Base-by-base conservation (phyloP, 2,888 invertebrate genomes). In the Drosophila putrida region DNA sequence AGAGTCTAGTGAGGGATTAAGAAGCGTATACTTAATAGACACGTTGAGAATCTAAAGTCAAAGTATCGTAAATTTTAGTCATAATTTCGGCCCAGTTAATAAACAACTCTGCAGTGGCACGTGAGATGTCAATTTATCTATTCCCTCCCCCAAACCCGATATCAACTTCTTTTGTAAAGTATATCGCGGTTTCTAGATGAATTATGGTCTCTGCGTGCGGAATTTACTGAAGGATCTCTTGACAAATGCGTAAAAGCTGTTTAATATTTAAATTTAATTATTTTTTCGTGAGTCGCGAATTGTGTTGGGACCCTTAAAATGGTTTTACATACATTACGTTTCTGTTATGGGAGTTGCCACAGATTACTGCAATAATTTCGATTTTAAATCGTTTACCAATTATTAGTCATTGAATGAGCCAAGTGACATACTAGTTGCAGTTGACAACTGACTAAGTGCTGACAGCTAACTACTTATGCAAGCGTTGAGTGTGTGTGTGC, bases 201-300 rank as follows among this genome's bases (percentile, higher is more conserved):
- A 65, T 87, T 81, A 83, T 87, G 67, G 63, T 57, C 49, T 51
- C 38, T 71, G 78, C 87, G 85, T 84, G 88, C 72, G 57, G 51
- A 58, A 55, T 64, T 67, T 31, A 59, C 55, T 49, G 25, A 27
- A 31, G 66, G n/a, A 50, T 49, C 31, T 63, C 55, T 75, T 88
- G 89, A 89, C 85, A 89, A 88, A 89, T 85, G 86, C 68, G 68
- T 78, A 57, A 66, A 78, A 74, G 78, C 73, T 84, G 77, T 89
- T 88, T 89, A 90, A 88, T 90, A 88, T 90, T 88, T 88, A 88
- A 88, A 90, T 82, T 87, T 89, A 88, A 88, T 88, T 88, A 90
- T 80, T 82, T 88, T 82, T 75, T 74, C 88, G 74, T 84, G 78
- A 55, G 62, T 43, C 77, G 38, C 68, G 43, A 63, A 39, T 38